These are phyloP conservation scores for Bergia sp. DNA, from an alignment of 92 coral and sea anemone species.

Conservation along the genomic window DNA sequence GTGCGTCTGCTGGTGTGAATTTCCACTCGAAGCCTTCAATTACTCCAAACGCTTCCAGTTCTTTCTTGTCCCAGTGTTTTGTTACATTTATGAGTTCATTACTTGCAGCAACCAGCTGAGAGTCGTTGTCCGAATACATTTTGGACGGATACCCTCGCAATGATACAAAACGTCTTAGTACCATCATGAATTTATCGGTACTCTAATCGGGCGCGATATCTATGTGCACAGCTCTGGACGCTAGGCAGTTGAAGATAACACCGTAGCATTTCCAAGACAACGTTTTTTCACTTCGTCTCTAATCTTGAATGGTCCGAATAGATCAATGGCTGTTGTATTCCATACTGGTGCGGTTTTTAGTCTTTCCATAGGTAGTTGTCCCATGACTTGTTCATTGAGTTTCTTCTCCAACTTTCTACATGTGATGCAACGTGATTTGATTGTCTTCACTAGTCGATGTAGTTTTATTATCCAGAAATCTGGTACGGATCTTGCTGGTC, in stretches of 20 bases:
- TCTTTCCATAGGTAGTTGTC: constrained; percentile 59
- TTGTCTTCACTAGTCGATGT: constrained; percentile 42
- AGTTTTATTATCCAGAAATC: constrained; percentile 58
- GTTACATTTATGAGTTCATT: constrained; percentile 47
- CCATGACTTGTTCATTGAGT: constrained; percentile 47
- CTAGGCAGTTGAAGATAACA: constrained; percentile 54
- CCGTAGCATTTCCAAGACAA: constrained; percentile 44
- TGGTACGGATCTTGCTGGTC: constrained; percentile 54
- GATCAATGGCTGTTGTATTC: constrained; percentile 45
- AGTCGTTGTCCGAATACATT: constrained; percentile 56
- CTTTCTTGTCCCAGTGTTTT: constrained; percentile 53
- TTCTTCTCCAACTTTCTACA: constrained; percentile 56
- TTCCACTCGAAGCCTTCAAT: constrained; percentile 60
- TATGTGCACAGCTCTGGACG: constrained; percentile 54
- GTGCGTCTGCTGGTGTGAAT: constrained; percentile 65
- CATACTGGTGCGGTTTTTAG: constrained; percentile 59
- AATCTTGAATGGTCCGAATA: constrained; percentile 53
- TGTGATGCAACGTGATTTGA: constrained; percentile 59
- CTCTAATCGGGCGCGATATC: constrained; percentile 42
- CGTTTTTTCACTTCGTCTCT: constrained; percentile 59
- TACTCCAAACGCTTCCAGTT: constrained; percentile 61
- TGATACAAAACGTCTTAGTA: constrained; percentile 32
- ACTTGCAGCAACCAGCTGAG: constrained; percentile 65
- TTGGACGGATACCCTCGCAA: constrained; percentile 53
- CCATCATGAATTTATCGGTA: constrained; percentile 45